Base-by-base conservation (phyloP, 2,888 invertebrate genomes). In the Margaritifera margaritifera region DNA sequence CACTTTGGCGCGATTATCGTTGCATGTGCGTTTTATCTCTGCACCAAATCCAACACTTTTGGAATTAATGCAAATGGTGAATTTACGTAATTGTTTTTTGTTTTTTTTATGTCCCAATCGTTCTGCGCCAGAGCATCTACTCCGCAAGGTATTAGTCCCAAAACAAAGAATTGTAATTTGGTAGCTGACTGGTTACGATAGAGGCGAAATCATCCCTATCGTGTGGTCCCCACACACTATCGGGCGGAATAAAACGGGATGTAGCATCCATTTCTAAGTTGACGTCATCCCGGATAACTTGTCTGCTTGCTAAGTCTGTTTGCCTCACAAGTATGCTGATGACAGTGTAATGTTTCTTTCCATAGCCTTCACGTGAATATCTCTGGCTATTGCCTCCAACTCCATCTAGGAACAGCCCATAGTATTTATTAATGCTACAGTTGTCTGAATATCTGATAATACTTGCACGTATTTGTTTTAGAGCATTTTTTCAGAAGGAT, bases 31-130 rank as follows among this genome's bases (percentile, higher is more conserved):
- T 55, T 31, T 63, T 63, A 31, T 55, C 55, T 24, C 24, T 22
- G 18, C 2, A 63, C n/a, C 22, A 20, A 22, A 25, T 31, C 31
- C 24, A 63, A 4, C 2, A 66, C 60, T 60, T 42, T 60, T 5
- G 52, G 60, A 18, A 66, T 4, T 15, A 66, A 22, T 25, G 24
- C 42, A 58, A 62, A 66, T 22, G 66, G 66, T 19, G 61, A 53
- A 42, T 61, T 66, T 55, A 66, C 66, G 55, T 54, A 66, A 62
- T 66, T 61, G 66, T 66, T 66, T 22, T 20, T 24, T 19, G 6
- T 22, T 31, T 19, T 8, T n/a, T n/a, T n/a, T n/a, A n/a, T n/a
- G n/a, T n/a, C n/a, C 61, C 60, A 66, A 27, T 66, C 66, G 24
- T 15, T 24, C 57, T 66, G 60, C 53, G 66, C 61, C 15, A 66